Evolutionary conservation across 1,140 invertebrate species (phyloP), one percentile per base, ranked within the genome.

Genomic region (Aphelinus atriplicis): DNA sequence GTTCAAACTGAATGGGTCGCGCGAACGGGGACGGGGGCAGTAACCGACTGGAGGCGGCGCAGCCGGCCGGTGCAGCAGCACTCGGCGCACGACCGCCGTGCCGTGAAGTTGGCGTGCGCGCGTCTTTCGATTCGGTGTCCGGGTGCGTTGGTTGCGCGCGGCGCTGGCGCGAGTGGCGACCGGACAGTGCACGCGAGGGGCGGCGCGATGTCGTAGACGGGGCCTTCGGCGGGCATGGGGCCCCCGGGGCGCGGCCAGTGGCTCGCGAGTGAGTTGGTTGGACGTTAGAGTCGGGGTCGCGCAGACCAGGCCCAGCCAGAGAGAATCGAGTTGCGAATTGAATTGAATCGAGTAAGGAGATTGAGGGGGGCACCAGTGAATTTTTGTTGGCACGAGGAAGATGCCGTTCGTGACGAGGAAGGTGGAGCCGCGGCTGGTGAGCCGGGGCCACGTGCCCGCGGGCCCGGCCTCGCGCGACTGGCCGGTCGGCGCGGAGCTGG

Each of bases 321-420:
- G 26, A 26, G 26, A 55, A 55, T 5, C 7, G 26, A 26, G 3
- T n/a, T 26, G 57, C 26, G 7, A 60, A 26, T n/a, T 4, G 4
- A 42, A 26, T 9, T 1, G 57, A 26, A 26, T 4, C 7, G 26
- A 7, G 3, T 60, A 5, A 26, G 26, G 26, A 26, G 26, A 26
- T 26, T n/a, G 3, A 57, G 46, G 67, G 69, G 65, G 51, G 73
- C 3, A 58, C 26, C 10, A 55, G 5, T 55, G 10, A 55, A 55
- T 7, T 55, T 55, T 55, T 55, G 10, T 26, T 26, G 26, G 26
- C 26, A 9, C 57, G 42, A 0, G 7, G 5, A 83, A 79, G 75
- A 88, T 89, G 88, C 88, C 88, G 78, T 89, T 89, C 81, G 83
- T 88, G 65, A 77, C 86, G 63, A 81, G 87, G 62, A 87, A 85